Conservation (phyloP, 1,140 invertebrate species). For the Drosophila equinoxialis region DNA sequence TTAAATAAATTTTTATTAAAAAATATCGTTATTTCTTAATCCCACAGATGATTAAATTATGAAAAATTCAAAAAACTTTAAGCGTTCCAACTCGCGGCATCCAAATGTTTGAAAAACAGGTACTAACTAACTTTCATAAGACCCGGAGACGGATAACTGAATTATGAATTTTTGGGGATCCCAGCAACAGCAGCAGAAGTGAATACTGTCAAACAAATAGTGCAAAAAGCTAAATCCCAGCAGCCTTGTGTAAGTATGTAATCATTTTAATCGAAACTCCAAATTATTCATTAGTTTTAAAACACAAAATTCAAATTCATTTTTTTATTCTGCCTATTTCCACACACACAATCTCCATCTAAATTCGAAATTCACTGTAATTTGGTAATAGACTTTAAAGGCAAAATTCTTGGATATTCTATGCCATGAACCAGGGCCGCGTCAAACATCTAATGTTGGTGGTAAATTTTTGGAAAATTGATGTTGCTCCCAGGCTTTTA, state of each 20-base stretch:
- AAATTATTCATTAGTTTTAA: not conserved
- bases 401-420: not conserved
- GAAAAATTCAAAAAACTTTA: too few species aligned
- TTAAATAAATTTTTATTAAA: too few species aligned
- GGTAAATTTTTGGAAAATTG: not conserved
- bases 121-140: too few species aligned
- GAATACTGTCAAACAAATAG: not conserved
- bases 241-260: not conserved
- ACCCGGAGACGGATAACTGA: too few species aligned
- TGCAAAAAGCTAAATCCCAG: not conserved
- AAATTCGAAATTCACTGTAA: slow-evolving; percentile 5
- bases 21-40: too few species aligned
- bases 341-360: not conserved
- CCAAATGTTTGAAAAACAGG: too few species aligned
- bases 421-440: slow-evolving; percentile 12
- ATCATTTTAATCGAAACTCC: not conserved
- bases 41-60: too few species aligned
- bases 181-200: too few species aligned
- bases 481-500: not conserved
- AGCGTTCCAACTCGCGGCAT: too few species aligned
- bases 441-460: slow-evolving; percentile 8
- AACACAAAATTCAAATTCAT: not conserved
- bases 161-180: too few species aligned
- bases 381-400: not conserved
- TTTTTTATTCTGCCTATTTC: not conserved